Base-by-base conservation (phyloP, 2,797 vertebrate genomes). In the Artibeus lituratus region DNA sequence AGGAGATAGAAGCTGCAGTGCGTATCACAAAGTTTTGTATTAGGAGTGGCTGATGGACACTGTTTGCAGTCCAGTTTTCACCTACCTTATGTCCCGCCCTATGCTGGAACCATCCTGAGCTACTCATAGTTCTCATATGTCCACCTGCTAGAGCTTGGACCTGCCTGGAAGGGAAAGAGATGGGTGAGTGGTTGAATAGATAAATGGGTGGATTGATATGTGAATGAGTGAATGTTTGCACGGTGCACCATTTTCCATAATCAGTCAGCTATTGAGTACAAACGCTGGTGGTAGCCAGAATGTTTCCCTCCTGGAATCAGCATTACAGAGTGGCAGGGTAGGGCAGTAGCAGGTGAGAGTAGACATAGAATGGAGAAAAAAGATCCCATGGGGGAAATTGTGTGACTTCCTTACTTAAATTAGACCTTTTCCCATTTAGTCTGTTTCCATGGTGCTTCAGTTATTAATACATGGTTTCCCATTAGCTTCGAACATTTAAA, bases 361-460 rank as follows among this genome's bases (percentile, higher is more conserved):
- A 77, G 59, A 57, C 2, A 22, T 0, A n/a, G 0, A 15, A 44
- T 8, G 70, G 49, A 70, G 57, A 22, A 39, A 82, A 69, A 47
- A 21, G 57, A 91, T 11, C 18, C 39, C 53, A 5, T 16, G 32
- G 24, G 47, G 6, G 24, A 86, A 69, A 81, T 76, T 72, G n/a
- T 92, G 69, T 53, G 82, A 29, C 57, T 51, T 94, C 94, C 91
- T 97, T 91, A 83, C 84, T 97, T 96, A 95, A 92, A 70, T n/a
- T 21, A 15, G 74, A 83, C 37, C 2, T 42, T 82, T 93, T 8
- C 74, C 49, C 29, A 4, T 16, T 16, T 47, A 37, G 6, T 87
- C 94, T 85, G 65, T 87, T 65, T 84, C 81, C 15, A 19, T 78
- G 42, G 32, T 89, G 26, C 16, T 59, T 83, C 15, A 26, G 15